phyloP scores from a whole-genome alignment of 2,888 invertebrate genomes.

The Nephrotoma guestfalica region DNA sequence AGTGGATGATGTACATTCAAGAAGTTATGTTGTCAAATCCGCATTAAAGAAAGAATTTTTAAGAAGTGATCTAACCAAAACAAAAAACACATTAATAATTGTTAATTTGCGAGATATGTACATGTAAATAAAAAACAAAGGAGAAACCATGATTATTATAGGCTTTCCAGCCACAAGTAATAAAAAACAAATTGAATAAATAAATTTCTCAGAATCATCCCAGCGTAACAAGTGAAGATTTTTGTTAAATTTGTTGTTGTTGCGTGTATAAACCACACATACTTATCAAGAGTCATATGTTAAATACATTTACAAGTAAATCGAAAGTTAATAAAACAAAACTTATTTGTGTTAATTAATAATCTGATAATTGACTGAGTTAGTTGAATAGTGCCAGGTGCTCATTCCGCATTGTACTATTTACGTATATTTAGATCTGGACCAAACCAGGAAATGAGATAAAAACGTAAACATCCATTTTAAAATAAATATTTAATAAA shows the following conservation, averaged over 20 bases:
- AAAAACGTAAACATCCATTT: too few relatives aligned
- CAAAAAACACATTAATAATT: background rate
- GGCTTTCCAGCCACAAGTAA: background rate
- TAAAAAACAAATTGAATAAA: background rate
- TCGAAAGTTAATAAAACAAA: background rate
- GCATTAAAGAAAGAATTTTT: background rate
- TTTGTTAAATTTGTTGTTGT: background rate
- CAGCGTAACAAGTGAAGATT: background rate
- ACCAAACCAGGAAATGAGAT: too few relatives aligned
- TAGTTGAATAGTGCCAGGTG: too few relatives aligned
- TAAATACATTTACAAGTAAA: background rate
- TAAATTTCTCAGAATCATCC: background rate
- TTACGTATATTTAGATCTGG: too few relatives aligned
- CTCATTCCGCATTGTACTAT: too few relatives aligned
- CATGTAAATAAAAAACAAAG: background rate
- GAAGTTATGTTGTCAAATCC: background rate
- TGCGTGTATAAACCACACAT: background rate
- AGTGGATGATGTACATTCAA: background rate
- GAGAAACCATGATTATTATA: background rate
- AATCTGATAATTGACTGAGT: background rate
- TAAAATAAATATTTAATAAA: too few relatives aligned
- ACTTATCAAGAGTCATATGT: background rate
- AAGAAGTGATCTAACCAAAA: background rate
- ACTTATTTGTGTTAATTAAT: background rate
- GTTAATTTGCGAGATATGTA: background rate